Percentiles rank a stretch among this genome's conserved stretches.
phyloP scores from a whole-genome alignment of 2,113 vertebrate genomes.

The Polyodon spathula region DNA sequence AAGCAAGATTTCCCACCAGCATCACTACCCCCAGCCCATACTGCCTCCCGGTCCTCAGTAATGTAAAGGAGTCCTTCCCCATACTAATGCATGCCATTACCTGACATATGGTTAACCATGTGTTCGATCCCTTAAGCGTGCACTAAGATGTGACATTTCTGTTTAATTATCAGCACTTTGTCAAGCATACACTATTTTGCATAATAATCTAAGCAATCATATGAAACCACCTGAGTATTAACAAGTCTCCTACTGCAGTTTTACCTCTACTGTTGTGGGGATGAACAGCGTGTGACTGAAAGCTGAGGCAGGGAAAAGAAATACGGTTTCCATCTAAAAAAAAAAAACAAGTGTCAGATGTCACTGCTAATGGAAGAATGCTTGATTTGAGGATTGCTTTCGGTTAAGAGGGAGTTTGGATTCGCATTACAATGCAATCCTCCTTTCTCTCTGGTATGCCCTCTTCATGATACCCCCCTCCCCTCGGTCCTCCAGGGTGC shows the following conservation, averaged over 20 bases:
- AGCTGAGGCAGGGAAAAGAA: too few species aligned
- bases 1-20: constrained; percentile 29
- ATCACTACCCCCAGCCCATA: constrained; percentile 22
- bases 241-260: constrained; percentile 1
- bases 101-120: constrained; percentile 70
- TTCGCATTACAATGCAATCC: too few species aligned
- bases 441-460: too few species aligned
- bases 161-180: constrained; percentile 74
- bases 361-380: too few species aligned
- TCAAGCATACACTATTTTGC: constrained; percentile 62
- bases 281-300: constrained; percentile 17
- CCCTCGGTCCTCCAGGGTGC: neutral
- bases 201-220: constrained; percentile 65
- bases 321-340: too few species aligned
- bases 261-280: constrained; percentile 26
- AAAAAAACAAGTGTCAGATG: too few species aligned
- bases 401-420: too few species aligned
- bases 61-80: constrained; percentile 7
- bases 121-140: constrained; percentile 59
- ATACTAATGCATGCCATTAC: constrained; percentile 45
- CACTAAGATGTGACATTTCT: constrained; percentile 61
- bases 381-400: too few species aligned
- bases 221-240: constrained; percentile 34
- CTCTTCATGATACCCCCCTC: too few species aligned
- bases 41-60: constrained; percentile 32